Evolutionary conservation across 1,140 invertebrate species (phyloP), one percentile per base, ranked within the genome.

Genomic region (Cydia fagiglandana): DNA sequence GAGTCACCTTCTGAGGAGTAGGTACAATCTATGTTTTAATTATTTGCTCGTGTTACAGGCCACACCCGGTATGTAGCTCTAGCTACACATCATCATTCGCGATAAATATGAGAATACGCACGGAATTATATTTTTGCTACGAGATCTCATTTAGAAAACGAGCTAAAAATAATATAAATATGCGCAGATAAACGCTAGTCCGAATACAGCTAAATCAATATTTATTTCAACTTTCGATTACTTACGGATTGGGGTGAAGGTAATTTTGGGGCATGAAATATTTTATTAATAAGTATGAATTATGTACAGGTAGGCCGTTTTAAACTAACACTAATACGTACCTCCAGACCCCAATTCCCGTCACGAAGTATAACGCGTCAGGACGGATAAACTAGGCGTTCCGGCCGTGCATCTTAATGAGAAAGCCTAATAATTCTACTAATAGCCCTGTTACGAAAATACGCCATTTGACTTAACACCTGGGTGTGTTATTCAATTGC

Each of bases 331-430:
- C 6, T 61, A 61, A 61, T 24, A 56, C 50, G 5, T 12, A 56
- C 50, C n/a, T 12, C 9, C 56, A 61, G 56, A 24, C 24, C 56
- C 56, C 7, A 17, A 70, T 84, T 81, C 83, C 74, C 74, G 80
- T 83, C 85, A 86, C 84, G 85, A 80, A 80, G 75, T 61, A 79
- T 84, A 86, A 85, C 80, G 78, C 82, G 80, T 85, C 75, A 77
- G 75, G 74, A 76, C 75, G 79, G 81, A 81, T 82, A 83, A 83
- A 81, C 83, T 84, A 76, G 64, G 73, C 64, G 73, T 24, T 15
- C 64, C 64, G 70, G 78, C 53, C 78, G 77, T 75, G 79, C 68
- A 80, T 79, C 76, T 73, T 45, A 78, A 76, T 76, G n/a, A 78
- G 75, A 64, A 73, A 56, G 53, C 38, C 68, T 73, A 77, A 77